A percentile compares a stretch with the other conserved stretches of the same genome.
Evolutionary conservation across 1,140 invertebrate genomes (phyloP).

Genomic region (Cephus cinctus): DNA sequence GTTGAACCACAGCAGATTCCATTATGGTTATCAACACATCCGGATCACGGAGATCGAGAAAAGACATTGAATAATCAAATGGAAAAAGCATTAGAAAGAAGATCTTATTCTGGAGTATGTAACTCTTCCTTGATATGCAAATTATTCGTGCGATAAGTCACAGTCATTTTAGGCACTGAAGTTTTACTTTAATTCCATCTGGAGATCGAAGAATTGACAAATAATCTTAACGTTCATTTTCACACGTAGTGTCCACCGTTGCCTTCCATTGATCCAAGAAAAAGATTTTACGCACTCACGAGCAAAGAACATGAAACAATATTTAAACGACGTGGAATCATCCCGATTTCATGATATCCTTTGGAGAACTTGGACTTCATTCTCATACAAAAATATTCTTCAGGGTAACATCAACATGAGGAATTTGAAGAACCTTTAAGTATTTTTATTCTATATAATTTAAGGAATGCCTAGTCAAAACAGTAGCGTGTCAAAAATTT

Average conservation of each 20-base stretch:
- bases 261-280: conserved; percentile 29
- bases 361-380: too few species aligned
- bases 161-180: too few species aligned
- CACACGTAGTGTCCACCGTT: conserved; percentile 25
- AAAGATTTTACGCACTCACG: conserved; percentile 26
- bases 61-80: conserved; percentile 54
- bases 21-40: conserved; percentile 67
- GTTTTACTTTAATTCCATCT: too few species aligned
- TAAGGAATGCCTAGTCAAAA: too few species aligned
- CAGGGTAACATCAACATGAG: too few species aligned
- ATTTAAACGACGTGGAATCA: conserved; percentile 27
- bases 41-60: conserved; percentile 56
- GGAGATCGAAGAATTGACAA: background rate
- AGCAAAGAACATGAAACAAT: conserved; percentile 19
- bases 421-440: too few species aligned
- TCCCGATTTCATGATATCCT: background rate
- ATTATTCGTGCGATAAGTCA: too few species aligned
- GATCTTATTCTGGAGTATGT: conserved; percentile 27
- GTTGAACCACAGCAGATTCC: conserved; percentile 33
- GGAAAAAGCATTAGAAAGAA: conserved; percentile 43
- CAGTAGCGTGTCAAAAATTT: too few species aligned
- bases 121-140: too few species aligned
- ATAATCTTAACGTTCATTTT: conserved; percentile 8
- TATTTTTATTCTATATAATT: too few species aligned
- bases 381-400: too few species aligned